A percentile compares a stretch with the other conserved stretches of the same genome.
Conservation (phyloP, 2,113 vertebrate genomes). For the Phrynocephalus versicolor region DNA sequence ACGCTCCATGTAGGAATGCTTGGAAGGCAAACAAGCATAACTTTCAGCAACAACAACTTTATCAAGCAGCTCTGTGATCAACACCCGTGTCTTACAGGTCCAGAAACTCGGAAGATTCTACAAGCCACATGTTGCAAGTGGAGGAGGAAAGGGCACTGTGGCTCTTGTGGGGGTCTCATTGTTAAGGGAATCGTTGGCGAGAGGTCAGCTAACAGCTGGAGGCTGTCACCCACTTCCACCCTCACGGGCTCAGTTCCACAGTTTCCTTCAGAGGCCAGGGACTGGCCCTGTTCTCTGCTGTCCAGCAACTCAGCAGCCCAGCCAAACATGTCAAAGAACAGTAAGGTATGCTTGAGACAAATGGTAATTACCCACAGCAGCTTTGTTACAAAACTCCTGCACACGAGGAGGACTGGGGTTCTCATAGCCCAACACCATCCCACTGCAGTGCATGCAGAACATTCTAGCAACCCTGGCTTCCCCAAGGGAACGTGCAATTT, state of each 20-base stretch:
- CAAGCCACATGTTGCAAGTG: conserved; percentile 69
- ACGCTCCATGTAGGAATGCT: too few relatives aligned
- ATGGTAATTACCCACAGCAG: too few relatives aligned
- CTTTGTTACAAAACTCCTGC: not conserved
- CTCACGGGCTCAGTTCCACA: not conserved
- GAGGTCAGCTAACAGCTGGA: conserved; percentile 15
- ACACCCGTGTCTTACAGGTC: conserved; percentile 73
- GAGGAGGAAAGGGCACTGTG: conserved; percentile 47
- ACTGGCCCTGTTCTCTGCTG: not conserved
- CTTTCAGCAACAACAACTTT: conserved; percentile 75
- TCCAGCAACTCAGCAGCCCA: too few relatives aligned
- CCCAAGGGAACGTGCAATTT: too few relatives aligned
- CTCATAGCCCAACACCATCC: not conserved
- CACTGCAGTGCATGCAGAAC: not conserved
- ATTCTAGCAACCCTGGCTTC: too few relatives aligned
- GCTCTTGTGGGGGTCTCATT: not conserved
- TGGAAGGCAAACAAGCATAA: conserved; percentile 1
- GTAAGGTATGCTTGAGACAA: too few relatives aligned
- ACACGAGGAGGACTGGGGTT: too few relatives aligned
- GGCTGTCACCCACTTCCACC: not conserved
- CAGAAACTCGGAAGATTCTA: conserved; percentile 55
- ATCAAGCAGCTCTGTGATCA: conserved; percentile 73
- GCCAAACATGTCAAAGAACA: too few relatives aligned
- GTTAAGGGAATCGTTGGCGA: not conserved
- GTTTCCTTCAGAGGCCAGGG: conserved; percentile 22